phyloP scores from a whole-genome alignment of 1,140 invertebrate genomes.

The Gonioctena quinquepunctata region DNA sequence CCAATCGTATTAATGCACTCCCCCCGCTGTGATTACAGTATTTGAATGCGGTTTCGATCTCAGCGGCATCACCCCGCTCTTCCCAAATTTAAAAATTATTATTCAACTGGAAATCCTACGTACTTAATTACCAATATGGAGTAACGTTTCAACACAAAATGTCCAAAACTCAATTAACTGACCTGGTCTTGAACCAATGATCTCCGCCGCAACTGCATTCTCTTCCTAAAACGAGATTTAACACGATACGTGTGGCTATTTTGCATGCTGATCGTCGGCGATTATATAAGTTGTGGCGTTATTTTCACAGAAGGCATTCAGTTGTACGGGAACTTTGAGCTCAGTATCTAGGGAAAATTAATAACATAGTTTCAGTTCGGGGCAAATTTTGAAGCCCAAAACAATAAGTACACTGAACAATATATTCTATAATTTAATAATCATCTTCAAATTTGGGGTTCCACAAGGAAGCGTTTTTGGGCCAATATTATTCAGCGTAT shows the following conservation, averaged over 20 bases:
- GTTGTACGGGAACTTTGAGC: no score
- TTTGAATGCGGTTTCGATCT: slow-evolving; percentile 3
- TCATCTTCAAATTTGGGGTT: no score
- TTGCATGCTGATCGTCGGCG: neutral
- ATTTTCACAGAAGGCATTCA: neutral
- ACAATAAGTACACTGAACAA: no score
- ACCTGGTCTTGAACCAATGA: neutral
- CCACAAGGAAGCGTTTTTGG: no score
- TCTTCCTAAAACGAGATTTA: slow-evolving; percentile 3
- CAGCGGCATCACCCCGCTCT: slow-evolving; percentile 1
- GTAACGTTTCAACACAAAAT: neutral
- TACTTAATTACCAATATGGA: slow-evolving; percentile 4
- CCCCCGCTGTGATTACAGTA: neutral
- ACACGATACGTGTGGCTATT: neutral
- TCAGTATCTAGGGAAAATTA: no score
- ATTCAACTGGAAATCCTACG: slow-evolving; percentile 25
- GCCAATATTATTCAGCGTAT: no score
- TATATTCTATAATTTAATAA: no score
- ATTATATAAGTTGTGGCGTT: neutral
- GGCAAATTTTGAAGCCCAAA: no score
- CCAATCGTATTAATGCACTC: no score
- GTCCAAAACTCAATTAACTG: slow-evolving; percentile 6
- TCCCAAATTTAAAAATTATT: slow-evolving; percentile 28
- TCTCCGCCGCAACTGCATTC: neutral
- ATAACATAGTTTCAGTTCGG: no score